A percentile compares a stretch with the other conserved stretches of the same genome.
Conservation (phyloP, 1,140 invertebrate species). For the Ericerus pela region DNA sequence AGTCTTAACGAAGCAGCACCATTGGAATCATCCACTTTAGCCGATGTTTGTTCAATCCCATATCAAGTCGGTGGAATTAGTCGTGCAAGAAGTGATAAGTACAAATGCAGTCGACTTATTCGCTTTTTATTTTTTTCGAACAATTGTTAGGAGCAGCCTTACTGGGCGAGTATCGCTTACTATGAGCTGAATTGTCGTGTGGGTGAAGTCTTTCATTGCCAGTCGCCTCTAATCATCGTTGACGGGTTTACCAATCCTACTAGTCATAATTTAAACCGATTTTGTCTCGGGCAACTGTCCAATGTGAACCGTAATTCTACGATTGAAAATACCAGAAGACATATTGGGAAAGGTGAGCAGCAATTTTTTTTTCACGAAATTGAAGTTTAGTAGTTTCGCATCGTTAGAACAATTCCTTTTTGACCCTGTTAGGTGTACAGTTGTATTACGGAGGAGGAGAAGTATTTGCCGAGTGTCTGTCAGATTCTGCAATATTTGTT, state of each 20-base stretch:
- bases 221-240: slow-evolving; percentile 75
- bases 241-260: slow-evolving; percentile 94
- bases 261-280: slow-evolving; percentile 73
- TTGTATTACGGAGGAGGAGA: slow-evolving; percentile 95
- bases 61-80: background rate
- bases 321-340: slow-evolving; percentile 88
- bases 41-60: background rate
- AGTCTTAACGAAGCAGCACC: background rate
- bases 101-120: too few species aligned
- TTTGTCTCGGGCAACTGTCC: slow-evolving; percentile 86
- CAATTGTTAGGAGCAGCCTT: slow-evolving; percentile 64
- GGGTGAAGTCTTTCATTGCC: slow-evolving; percentile 87
- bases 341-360: slow-evolving; percentile 76
- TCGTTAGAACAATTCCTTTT: too few species aligned
- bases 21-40: background rate
- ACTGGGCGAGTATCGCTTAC: slow-evolving; percentile 91
- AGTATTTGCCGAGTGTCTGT: slow-evolving; percentile 90
- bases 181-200: slow-evolving; percentile 91
- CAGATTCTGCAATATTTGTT: slow-evolving; percentile 89
- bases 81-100: too few species aligned
- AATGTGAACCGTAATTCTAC: slow-evolving; percentile 96
- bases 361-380: background rate
- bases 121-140: slow-evolving; percentile 32
- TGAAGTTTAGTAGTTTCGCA: background rate
- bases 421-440: slow-evolving; percentile 76